Evolutionary conservation across 2,797 vertebrate species (phyloP).

Genomic region (Cephalopachus bancanus): DNA sequence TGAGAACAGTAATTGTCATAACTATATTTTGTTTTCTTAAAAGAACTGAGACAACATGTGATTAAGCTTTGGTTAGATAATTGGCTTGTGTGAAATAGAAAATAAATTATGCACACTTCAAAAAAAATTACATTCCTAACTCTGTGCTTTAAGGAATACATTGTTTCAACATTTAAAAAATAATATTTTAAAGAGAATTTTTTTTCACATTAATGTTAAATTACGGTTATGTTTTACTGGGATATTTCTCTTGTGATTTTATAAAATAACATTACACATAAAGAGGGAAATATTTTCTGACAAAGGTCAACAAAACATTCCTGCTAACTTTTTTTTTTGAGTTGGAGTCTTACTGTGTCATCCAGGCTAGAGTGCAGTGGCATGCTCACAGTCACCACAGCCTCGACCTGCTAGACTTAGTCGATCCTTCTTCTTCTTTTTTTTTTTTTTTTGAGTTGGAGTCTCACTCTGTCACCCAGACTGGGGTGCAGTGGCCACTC

Average conservation of each 20-base stretch:
- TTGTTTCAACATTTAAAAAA: not conserved
- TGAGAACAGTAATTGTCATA: not conserved
- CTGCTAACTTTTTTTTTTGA: not conserved
- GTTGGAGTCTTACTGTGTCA: too few species aligned
- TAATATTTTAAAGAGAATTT: not conserved
- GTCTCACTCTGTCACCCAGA: too few species aligned
- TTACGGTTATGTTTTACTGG: not conserved
- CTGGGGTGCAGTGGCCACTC: too few species aligned
- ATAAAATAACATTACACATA: not conserved
- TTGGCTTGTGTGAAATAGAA: not conserved
- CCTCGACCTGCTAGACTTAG: too few species aligned
- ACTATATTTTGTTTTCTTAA: not conserved
- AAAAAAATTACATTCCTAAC: not conserved
- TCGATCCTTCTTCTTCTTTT: too few species aligned
- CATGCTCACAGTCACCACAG: too few species aligned
- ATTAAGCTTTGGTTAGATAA: not conserved
- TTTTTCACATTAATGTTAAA: conserved; percentile 23
- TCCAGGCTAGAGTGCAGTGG: too few species aligned
- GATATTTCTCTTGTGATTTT: not conserved
- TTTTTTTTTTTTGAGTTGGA: too few species aligned
- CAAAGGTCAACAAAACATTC: not conserved
- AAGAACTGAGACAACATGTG: not conserved
- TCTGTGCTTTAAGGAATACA: conserved; percentile 12
- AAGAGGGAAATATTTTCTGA: not conserved
- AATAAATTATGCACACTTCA: not conserved